Evolutionary conservation across 1,140 invertebrate species (phyloP), one percentile per base, ranked within the genome.

Genomic region (Scaptomyza pallida): DNA sequence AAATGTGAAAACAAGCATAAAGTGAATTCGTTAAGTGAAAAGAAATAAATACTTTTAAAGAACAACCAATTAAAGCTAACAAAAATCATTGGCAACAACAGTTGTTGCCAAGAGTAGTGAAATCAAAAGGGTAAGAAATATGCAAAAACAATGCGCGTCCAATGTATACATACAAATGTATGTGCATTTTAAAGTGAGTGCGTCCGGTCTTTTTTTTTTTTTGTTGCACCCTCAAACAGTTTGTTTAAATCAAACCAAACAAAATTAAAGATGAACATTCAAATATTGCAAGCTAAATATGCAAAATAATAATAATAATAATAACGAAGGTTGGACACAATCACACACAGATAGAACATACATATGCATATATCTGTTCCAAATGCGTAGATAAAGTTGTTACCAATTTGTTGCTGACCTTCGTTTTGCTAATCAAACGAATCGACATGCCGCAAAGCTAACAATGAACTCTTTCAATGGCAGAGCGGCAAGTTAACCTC

Each of bases 401-500:
- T 72, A 72, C 55, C 63, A 43, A 68, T 73, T 75, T 81, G 78
- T 76, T 73, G 78, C 54, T 77, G 78, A 81, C 78, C 78, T 81
- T 81, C 78, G 70, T 21, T 50, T 68, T 50, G 35, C 51, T 64
- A 76, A 73, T 76, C 78, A 64, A 77, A 80, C 56, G 63, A 43
- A 75, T 72, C 62, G 50, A 56, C 23, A 35, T 6, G 47, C 48
- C 63, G 57, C 55, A 69, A 60, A 41, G 2, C 63, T 65, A 67
- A 64, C 71, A 72, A 68, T 85, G 82, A 86, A 86, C 81, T 86
- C 70, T 72, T 74, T 76, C 81, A 86, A 86, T 86, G 81, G 57
- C 70, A 74, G 10, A 3, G 33, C 57, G 59, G 35, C 55, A 60
- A 63, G 57, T 50, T 72, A 68, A 75, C 78, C 78, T 81, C 78